Evolutionary conservation across 2,888 invertebrate species (phyloP).

Genomic region (Cheilosia scutellata): DNA sequence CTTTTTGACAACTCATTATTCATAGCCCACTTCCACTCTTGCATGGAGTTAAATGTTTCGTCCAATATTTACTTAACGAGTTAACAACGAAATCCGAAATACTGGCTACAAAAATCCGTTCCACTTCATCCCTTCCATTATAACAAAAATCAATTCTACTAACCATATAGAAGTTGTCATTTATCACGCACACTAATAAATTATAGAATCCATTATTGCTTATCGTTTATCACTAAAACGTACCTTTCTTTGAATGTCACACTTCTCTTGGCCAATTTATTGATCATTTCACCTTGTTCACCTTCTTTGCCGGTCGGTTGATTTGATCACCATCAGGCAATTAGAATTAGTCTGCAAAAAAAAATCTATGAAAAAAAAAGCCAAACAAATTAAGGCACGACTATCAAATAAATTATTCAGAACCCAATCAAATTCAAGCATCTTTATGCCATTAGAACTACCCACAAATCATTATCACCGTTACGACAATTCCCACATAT

Average conservation of each 20-base stretch:
- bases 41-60: too few species aligned
- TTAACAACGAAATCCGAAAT: too few species aligned
- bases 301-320: neutral
- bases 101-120: too few species aligned
- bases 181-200: neutral
- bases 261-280: neutral
- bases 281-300: neutral
- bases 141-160: neutral
- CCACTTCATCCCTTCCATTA: neutral
- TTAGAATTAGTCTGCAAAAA: neutral
- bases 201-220: neutral
- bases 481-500: slow-evolving; percentile 10
- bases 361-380: slow-evolving; percentile 20
- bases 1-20: too few species aligned
- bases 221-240: neutral
- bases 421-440: slow-evolving; percentile 11
- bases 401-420: slow-evolving; percentile 11
- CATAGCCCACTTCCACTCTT: too few species aligned
- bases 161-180: too few species aligned
- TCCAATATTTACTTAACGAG: too few species aligned
- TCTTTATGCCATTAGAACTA: slow-evolving; percentile 1
- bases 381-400: slow-evolving; percentile 29
- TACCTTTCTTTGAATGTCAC: neutral
- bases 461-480: slow-evolving; percentile 30
- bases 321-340: neutral